phyloP scores from a whole-genome alignment of 2,888 invertebrate species.

The Hirtodrosophila histrioides region DNA sequence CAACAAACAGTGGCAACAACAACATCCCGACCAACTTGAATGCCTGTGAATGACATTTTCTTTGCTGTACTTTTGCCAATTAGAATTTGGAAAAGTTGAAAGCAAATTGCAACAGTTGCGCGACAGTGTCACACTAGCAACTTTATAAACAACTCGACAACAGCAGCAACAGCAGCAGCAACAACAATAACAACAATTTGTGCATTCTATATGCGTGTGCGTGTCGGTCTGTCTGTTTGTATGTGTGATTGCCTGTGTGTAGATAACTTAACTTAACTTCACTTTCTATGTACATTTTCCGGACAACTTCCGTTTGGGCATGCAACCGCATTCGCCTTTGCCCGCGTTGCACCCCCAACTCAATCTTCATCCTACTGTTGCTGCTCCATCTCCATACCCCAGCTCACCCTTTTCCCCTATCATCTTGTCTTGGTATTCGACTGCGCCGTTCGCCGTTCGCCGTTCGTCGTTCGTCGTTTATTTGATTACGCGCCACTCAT shows the following conservation, averaged over 20 bases:
- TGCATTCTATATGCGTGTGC: constrained; percentile 20
- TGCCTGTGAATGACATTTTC: constrained; percentile 69
- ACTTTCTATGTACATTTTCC: constrained; percentile 74
- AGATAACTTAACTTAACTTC: constrained; percentile 76
- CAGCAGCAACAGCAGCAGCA: constrained; percentile 21
- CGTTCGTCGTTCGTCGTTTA: constrained; percentile 54
- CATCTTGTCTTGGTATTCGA: constrained; percentile 37
- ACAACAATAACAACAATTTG: constrained; percentile 17
- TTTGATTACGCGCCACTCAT: constrained; percentile 72
- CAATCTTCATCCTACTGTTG: constrained; percentile 6
- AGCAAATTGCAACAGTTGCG: constrained; percentile 75
- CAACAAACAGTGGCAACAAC: constrained; percentile 20
- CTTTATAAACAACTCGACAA: constrained; percentile 54
- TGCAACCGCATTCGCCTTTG: constrained; percentile 68
- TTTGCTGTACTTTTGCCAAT: constrained; percentile 69
- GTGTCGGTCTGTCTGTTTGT: constrained; percentile 10
- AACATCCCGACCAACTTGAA: constrained; percentile 23
- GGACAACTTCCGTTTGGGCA: constrained; percentile 77
- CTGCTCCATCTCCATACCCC: not conserved
- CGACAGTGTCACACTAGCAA: constrained; percentile 65
- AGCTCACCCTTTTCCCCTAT: constrained; percentile 14
- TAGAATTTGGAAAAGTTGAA: constrained; percentile 74
- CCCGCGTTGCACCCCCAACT: constrained; percentile 25
- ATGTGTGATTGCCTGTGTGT: constrained; percentile 33
- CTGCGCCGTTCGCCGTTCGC: constrained; percentile 42